These are phyloP conservation scores for Heterodera filipjevi DNA, from an alignment of 2,888 invertebrate species.

Conservation along the genomic window DNA sequence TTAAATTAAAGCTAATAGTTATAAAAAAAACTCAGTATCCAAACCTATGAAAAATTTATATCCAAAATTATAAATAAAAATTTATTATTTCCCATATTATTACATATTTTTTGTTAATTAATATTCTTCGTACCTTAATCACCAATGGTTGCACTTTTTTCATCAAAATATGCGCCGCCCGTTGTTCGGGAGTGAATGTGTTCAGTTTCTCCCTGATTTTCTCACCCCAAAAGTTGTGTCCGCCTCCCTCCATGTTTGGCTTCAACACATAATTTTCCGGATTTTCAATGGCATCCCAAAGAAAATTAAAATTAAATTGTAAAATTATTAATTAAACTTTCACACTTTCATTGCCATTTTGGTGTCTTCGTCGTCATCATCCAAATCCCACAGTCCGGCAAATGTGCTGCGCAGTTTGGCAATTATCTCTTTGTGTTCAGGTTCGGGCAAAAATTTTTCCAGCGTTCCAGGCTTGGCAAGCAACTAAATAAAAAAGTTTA, in stretches of 20 bases:
- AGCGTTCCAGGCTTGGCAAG: slow-evolving; percentile 73
- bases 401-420: slow-evolving; percentile 78
- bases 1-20: no score
- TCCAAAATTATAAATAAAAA: no score
- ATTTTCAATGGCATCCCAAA: slow-evolving; percentile 62
- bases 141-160: slow-evolving; percentile 54
- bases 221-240: slow-evolving; percentile 83
- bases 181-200: slow-evolving; percentile 28
- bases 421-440: slow-evolving; percentile 69
- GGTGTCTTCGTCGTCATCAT: slow-evolving; percentile 66
- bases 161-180: slow-evolving; percentile 49
- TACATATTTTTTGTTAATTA: no score
- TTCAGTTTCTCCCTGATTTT: slow-evolving; percentile 36
- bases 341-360: neutral
- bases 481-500: neutral
- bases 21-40: no score
- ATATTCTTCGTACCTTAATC: no score
- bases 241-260: slow-evolving; percentile 95
- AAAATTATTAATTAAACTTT: neutral
- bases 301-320: neutral
- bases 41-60: no score
- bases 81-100: no score
- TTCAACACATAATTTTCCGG: slow-evolving; percentile 87
- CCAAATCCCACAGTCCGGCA: slow-evolving; percentile 86
- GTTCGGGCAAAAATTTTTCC: slow-evolving; percentile 74